Conservation (phyloP, 2,888 invertebrate species). For the Andricus curvator region DNA sequence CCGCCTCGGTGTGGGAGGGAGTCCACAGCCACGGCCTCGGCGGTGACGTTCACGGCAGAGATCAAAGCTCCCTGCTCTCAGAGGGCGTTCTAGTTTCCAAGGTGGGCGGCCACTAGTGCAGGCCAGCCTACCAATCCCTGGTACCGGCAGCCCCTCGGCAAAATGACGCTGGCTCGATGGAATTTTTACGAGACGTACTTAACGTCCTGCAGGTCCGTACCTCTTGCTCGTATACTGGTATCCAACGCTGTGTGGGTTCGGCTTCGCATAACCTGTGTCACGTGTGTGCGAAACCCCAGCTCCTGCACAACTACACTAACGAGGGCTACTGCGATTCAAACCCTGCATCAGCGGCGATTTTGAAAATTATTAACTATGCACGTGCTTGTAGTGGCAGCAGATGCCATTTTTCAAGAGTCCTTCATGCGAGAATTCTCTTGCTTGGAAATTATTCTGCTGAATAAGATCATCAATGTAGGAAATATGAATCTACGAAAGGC, state of each 20-base stretch:
- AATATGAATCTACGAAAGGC: not conserved
- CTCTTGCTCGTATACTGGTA: constrained; percentile 15
- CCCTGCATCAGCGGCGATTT: constrained; percentile 34
- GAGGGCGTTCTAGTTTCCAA: constrained; percentile 31
- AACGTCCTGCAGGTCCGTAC: constrained; percentile 65
- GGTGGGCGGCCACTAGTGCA: constrained; percentile 38
- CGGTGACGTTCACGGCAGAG: constrained; percentile 51
- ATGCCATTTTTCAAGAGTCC: constrained; percentile 23
- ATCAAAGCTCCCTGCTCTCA: constrained; percentile 60
- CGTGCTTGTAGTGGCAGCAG: constrained; percentile 15
- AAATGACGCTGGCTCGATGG: constrained; percentile 75
- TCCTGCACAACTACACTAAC: constrained; percentile 52
- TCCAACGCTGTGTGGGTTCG: constrained; percentile 48
- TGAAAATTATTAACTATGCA: constrained; percentile 37
- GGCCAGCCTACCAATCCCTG: constrained; percentile 52
- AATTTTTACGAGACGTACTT: constrained; percentile 78
- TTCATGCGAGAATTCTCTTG: not conserved
- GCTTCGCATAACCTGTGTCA: constrained; percentile 50
- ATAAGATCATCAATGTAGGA: not conserved
- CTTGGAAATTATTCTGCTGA: not conserved
- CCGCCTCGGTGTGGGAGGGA: constrained; percentile 62
- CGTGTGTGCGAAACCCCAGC: constrained; percentile 55
- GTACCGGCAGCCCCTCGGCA: constrained; percentile 61
- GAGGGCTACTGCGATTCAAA: constrained; percentile 49
- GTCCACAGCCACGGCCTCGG: constrained; percentile 40